phyloP scores from a whole-genome alignment of 2,113 vertebrate genomes.

The Pseudopodoces humilis region DNA sequence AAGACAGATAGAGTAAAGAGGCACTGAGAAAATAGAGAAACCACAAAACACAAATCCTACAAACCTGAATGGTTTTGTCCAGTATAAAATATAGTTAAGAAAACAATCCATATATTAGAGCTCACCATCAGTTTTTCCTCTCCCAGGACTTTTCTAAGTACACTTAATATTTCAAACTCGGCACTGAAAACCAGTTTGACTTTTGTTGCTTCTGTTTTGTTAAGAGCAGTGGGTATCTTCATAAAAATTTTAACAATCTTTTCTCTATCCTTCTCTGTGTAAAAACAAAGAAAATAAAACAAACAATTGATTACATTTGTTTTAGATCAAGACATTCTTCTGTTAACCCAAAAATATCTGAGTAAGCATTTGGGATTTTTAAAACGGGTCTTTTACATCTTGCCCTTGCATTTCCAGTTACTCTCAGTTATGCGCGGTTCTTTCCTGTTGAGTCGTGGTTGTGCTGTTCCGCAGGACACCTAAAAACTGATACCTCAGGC shows the following conservation, averaged over 20 bases:
- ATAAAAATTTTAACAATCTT: slow-evolving; percentile 72
- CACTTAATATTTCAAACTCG: slow-evolving; percentile 63
- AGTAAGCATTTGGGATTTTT: neutral
- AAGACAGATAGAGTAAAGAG: neutral
- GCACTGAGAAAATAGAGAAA: neutral
- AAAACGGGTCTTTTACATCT: neutral
- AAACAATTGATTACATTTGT: neutral
- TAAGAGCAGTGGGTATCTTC: slow-evolving; percentile 65
- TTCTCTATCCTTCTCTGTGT: slow-evolving; percentile 55
- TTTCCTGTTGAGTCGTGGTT: neutral
- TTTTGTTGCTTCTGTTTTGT: slow-evolving; percentile 65
- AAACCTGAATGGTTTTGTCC: neutral
- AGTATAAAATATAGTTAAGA: neutral
- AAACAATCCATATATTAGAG: neutral
- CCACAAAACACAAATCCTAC: neutral
- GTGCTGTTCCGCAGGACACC: neutral
- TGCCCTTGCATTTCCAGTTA: neutral
- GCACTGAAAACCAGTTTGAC: slow-evolving; percentile 79
- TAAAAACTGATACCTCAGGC: neutral
- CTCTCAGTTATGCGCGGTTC: neutral
- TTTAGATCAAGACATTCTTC: neutral
- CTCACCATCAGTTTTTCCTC: slow-evolving; percentile 65
- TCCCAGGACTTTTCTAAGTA: slow-evolving; percentile 71
- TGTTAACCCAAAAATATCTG: neutral
- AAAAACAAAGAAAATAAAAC: neutral